These are phyloP conservation scores for Halichondria panicea DNA, from an alignment of 37 sponge, comb jelly and placozoan genomes.

Conservation along the genomic window DNA sequence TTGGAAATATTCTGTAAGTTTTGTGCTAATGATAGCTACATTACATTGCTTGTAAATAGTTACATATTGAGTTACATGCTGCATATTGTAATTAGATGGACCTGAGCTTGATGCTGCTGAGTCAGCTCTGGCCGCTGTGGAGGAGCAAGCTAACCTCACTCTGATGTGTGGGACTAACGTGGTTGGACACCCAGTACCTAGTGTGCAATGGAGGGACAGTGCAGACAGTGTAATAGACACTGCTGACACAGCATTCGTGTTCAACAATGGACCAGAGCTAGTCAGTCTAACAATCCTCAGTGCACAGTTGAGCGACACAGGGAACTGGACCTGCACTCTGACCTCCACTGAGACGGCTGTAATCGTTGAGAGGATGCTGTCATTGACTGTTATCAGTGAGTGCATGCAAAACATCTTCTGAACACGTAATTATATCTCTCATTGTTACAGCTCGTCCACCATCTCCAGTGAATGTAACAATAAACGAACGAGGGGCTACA, in stretches of 20 bases:
- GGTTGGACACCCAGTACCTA: conserved; percentile 14
- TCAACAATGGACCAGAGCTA: neutral
- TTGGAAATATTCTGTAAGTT: conserved; percentile 12
- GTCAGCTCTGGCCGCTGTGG: neutral
- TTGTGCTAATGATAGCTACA: neutral
- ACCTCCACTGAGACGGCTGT: neutral
- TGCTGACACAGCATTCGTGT: neutral
- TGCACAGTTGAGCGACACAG: neutral
- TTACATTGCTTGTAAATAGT: neutral
- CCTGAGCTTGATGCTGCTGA: conserved; percentile 13
- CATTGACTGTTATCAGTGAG: conserved; percentile 22
- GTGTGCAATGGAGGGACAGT: conserved; percentile 18
- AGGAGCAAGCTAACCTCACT: neutral
- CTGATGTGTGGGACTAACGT: conserved; percentile 32
- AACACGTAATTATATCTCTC: neutral
- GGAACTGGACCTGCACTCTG: conserved; percentile 24
- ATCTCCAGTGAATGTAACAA: neutral
- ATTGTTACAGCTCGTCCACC: conserved; percentile 14
- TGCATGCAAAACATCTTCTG: too few species aligned
- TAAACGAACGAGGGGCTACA: conserved; percentile 10
- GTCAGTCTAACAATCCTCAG: conserved; percentile 11
- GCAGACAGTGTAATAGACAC: neutral
- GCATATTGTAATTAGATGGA: conserved; percentile 12
- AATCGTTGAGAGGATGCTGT: neutral
- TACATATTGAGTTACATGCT: neutral